Percentiles rank a stretch among this genome's conserved stretches.
Conservation (phyloP, 2,797 vertebrate species). For the Gadopsis marmoratus region DNA sequence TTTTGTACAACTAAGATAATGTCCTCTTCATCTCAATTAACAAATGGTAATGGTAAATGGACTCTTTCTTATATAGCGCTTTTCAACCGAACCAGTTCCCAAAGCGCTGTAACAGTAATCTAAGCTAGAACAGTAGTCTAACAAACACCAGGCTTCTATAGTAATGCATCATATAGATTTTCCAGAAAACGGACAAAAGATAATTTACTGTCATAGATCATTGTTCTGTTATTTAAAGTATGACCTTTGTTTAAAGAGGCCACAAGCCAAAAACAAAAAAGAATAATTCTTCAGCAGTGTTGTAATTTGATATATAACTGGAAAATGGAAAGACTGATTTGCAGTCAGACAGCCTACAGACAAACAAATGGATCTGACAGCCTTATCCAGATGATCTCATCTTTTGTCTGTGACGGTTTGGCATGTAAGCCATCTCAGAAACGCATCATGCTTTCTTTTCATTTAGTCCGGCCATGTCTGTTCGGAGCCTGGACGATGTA, state of each 20-base stretch:
- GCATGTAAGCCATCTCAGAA: constrained; percentile 18
- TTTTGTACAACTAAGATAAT: neutral
- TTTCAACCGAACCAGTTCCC: too few species aligned
- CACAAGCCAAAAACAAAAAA: neutral
- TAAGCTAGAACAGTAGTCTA: too few species aligned
- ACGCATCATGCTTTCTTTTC: constrained; percentile 37
- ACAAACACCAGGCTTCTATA: neutral
- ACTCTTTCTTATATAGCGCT: too few species aligned
- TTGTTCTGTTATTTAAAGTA: constrained; percentile 4
- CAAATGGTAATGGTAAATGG: neutral
- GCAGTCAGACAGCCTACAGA: neutral
- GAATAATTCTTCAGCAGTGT: neutral
- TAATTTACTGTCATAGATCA: neutral
- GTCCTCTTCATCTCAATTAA: neutral
- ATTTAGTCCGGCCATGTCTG: constrained; percentile 13
- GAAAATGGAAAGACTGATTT: neutral
- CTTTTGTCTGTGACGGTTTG: constrained; percentile 15
- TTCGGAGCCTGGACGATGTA: constrained; percentile 27
- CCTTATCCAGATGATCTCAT: constrained; percentile 34
- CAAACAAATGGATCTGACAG: constrained; percentile 1
- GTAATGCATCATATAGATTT: neutral
- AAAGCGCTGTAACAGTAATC: too few species aligned
- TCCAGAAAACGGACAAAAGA: neutral
- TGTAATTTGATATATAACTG: neutral
- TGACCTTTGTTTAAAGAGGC: neutral